Base-by-base conservation (phyloP, 2,113 vertebrate species). In the Oncorhynchus keta region DNA sequence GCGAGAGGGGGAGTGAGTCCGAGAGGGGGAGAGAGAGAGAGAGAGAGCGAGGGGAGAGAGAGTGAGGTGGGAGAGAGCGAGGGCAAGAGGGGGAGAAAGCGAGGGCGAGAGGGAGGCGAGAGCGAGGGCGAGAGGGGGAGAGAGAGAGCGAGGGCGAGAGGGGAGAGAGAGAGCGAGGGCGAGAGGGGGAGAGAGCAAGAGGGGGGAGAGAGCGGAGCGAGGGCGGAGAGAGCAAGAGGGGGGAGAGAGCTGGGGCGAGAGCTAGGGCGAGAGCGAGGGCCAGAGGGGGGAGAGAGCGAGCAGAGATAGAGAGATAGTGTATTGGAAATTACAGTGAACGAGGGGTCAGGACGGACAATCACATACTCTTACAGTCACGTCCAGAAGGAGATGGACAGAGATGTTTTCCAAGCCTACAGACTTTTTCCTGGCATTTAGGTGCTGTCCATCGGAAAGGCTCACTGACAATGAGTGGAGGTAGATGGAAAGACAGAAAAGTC, bases 361-460 rank as follows among this genome's bases (percentile, higher is more conserved):
- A 92, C 92, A 88, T 68, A 57, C 76, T 68, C 59, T 78, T 81
- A 80, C 84, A 79, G 68, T 77, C 73, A 75, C 24, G 61, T 13
- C 65, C 45, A 68, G 39, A 75, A 64, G 35, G 35, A 64, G 32
- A 24, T 32, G 13, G 51, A 49, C 57, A 48, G 5, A 20, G 5
- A 62, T 55, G 35, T 39, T 39, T 8, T 8, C 35, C 35, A 62
- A 13, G 57, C 49, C 68, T 24, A 49, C n/a, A 39, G 35, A 39
- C 14, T 11, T 14, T 62, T 68, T 9, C 7, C 88, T 95, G 95
- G 92, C 93, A 93, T 95, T 95, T 95, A 94, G 91, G 92, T 93
- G 92, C 91, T 91, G 91, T 89, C 76, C 88, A 20, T 51, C 49
- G 4, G 11, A 51, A 51, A 51, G 49, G 9, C 9, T 51, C 13